These are phyloP conservation scores for Tetanocera ferruginea DNA, from an alignment of 2,888 invertebrate species.

Conservation along the genomic window DNA sequence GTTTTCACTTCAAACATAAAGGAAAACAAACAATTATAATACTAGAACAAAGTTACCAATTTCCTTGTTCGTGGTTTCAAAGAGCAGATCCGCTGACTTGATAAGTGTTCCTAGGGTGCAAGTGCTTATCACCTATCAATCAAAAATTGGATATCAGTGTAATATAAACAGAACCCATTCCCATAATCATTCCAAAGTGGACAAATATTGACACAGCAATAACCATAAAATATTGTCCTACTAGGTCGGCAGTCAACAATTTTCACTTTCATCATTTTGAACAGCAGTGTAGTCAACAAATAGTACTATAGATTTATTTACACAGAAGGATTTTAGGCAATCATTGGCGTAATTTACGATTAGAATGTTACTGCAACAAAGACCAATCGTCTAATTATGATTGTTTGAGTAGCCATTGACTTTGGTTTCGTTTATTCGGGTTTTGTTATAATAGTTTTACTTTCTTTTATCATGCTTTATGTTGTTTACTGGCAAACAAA, in stretches of 20 bases:
- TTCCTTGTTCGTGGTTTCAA: background rate
- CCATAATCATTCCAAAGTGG: background rate
- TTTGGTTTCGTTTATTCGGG: conserved; percentile 14
- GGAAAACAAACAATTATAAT: no score
- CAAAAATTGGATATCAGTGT: conserved; percentile 46
- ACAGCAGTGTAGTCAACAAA: background rate
- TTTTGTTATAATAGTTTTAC: no score
- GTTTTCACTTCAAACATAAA: no score
- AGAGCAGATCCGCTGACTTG: background rate
- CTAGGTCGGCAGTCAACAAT: conserved; percentile 15
- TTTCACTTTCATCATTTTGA: conserved; percentile 30
- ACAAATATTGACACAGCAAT: background rate
- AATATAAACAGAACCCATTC: background rate
- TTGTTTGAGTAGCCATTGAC: conserved; percentile 39
- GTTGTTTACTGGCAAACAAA: no score
- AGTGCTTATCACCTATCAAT: conserved; percentile 51
- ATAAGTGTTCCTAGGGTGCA: conserved; percentile 38
- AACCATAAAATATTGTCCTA: no score
- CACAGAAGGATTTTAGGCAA: background rate
- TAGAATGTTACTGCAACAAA: background rate
- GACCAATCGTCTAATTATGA: conserved; percentile 39
- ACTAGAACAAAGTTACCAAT: no score
- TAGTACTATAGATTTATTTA: background rate
- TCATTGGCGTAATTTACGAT: background rate
- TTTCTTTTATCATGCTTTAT: no score